Conservation (phyloP, 1,140 invertebrate genomes). For the Drosophila saltans region DNA sequence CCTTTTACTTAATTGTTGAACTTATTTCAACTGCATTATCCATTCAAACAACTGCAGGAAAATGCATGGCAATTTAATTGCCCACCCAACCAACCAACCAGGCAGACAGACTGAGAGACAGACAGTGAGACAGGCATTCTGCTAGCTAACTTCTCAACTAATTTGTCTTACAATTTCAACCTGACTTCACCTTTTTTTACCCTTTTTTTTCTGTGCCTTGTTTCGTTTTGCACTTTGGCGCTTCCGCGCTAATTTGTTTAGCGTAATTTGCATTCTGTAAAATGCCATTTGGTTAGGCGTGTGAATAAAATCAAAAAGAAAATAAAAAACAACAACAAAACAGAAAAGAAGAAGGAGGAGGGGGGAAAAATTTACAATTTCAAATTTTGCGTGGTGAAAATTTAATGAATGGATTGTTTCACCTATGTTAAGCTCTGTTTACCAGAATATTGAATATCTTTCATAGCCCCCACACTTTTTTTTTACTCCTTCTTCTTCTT, state of each 20-base stretch:
- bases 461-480: conserved; percentile 13
- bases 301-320: conserved; percentile 46
- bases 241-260: conserved; percentile 77
- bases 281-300: conserved; percentile 64
- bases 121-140: not conserved
- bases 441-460: conserved; percentile 47
- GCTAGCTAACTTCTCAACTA: conserved; percentile 43
- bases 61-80: conserved; percentile 6
- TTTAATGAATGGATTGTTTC: conserved; percentile 46
- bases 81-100: conserved; percentile 1
- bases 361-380: conserved; percentile 35
- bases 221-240: conserved; percentile 63
- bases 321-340: conserved; percentile 4
- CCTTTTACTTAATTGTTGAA: not conserved
- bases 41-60: not conserved
- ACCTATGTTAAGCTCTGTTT: conserved; percentile 55
- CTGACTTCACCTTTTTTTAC: conserved; percentile 16
- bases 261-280: conserved; percentile 74
- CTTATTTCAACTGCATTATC: conserved; percentile 7
- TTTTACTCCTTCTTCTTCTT: not conserved
- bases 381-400: conserved; percentile 41
- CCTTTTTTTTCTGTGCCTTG: conserved; percentile 22
- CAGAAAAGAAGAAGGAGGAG: not conserved
- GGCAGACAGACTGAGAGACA: not conserved
- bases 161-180: conserved; percentile 67